Base-by-base conservation (phyloP, 2,888 invertebrate genomes). In the Acrobasis suavella region DNA sequence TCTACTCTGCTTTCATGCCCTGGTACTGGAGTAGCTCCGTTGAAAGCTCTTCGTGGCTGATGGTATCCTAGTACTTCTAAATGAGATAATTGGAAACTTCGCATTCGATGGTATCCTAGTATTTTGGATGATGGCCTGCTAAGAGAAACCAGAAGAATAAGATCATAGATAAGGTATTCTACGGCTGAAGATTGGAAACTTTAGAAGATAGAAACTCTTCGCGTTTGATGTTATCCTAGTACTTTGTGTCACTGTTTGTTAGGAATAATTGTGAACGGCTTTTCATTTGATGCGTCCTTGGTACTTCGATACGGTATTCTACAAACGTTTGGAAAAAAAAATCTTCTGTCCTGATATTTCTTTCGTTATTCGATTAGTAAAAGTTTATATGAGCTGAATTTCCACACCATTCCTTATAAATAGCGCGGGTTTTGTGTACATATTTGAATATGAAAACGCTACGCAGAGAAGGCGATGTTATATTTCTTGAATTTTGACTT, bases 401-500 rank as follows among this genome's bases (percentile, higher is more conserved):
- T 46, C 56, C 56, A 56, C 56, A 56, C 56, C 56, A 56, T 56
- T 56, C 56, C 42, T 42, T 42, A 56, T 56, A 50, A 50, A 52
- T 42, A 42, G 42, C 42, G 42, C 56, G 46, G 56, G 56, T 42
- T 56, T 55, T 55, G 38, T 56, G 56, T 56, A 56, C 17, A 56
- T 56, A 56, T 56, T 22, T 56, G 42, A 46, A 17, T 46, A 14
- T 42, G 42, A 17, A 42, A 22, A 17, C 14, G 46, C 9, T 61
- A n/a, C 16, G 39, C 51, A 22, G n/a, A 22, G 8, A 14, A 7
- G 42, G 17, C 52, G 32, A 51, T 22, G 6, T 56, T 58, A 22
- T 22, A 58, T 37, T 37, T 42, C 50, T 52, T 65, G 50, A 61
- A 17, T 64, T 60, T 58, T 56, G 49, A 62, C 65, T 51, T 42